Percentiles rank a stretch among this genome's conserved stretches.
Conservation (phyloP, 2,888 invertebrate species). For the Trachelus tabidus region DNA sequence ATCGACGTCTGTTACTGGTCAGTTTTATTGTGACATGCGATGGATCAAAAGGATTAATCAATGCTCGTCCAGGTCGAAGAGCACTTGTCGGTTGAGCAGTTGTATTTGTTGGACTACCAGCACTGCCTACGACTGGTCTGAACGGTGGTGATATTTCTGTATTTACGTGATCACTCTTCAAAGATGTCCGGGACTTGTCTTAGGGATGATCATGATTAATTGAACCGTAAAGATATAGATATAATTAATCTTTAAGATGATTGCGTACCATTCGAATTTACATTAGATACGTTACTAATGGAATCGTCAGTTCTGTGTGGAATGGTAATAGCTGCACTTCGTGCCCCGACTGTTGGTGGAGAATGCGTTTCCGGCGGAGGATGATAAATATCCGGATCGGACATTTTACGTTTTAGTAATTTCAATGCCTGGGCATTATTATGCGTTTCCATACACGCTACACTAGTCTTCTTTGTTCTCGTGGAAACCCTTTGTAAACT, state of each 20-base stretch:
- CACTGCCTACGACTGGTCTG: slow-evolving; percentile 70
- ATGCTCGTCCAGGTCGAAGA: slow-evolving; percentile 81
- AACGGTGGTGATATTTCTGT: slow-evolving; percentile 69
- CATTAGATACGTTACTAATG: slow-evolving; percentile 45
- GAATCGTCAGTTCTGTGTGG: slow-evolving; percentile 53
- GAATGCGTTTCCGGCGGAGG: slow-evolving; percentile 69
- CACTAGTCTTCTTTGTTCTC: slow-evolving; percentile 81
- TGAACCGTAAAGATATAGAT: slow-evolving; percentile 7
- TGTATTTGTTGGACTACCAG: slow-evolving; percentile 68
- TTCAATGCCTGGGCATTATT: slow-evolving; percentile 71
- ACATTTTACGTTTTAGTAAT: slow-evolving; percentile 81
- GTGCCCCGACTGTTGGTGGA: slow-evolving; percentile 41
- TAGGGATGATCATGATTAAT: slow-evolving; percentile 4
- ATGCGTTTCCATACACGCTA: slow-evolving; percentile 75
- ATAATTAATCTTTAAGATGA: slow-evolving; percentile 4
- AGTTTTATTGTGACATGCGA: slow-evolving; percentile 96
- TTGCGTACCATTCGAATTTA: slow-evolving; percentile 45
- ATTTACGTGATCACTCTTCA: slow-evolving; percentile 62
- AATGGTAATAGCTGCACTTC: slow-evolving; percentile 64
- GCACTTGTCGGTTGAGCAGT: slow-evolving; percentile 48
- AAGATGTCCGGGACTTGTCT: slow-evolving; percentile 42
- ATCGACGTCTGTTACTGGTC: slow-evolving; percentile 93
- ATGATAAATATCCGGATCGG: slow-evolving; percentile 89
- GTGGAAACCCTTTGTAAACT: slow-evolving; percentile 73
- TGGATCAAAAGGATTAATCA: slow-evolving; percentile 98